Evolutionary conservation across 2,113 vertebrate species (phyloP).

Genomic region (Anarrhichthys ocellatus): DNA sequence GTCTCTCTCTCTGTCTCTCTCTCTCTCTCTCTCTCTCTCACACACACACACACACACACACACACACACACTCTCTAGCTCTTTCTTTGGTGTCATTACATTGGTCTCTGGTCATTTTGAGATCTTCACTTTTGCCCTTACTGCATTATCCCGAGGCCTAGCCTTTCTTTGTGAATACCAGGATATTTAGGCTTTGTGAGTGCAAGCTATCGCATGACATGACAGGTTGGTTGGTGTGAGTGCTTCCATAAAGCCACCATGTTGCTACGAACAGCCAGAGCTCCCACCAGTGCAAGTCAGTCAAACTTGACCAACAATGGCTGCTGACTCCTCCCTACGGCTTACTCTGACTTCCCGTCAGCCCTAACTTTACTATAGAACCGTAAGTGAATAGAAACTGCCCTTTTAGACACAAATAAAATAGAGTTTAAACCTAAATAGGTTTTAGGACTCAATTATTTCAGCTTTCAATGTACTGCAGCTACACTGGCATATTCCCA

Average conservation of each 20-base stretch:
- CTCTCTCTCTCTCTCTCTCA: neutral
- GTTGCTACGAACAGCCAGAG: neutral
- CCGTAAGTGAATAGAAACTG: neutral
- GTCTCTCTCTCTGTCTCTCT: conserved; percentile 2
- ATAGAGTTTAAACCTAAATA: too few species aligned
- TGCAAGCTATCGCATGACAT: neutral
- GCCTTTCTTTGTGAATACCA: neutral
- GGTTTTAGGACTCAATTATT: too few species aligned
- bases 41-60: conserved; percentile 26
- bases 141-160: neutral
- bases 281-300: neutral
- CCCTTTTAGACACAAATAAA: neutral
- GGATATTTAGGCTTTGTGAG: neutral
- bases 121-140: neutral
- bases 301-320: neutral
- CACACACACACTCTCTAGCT: conserved; percentile 1
- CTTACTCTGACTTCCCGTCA: neutral
- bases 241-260: neutral
- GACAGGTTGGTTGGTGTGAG: neutral
- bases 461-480: neutral
- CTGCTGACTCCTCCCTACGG: neutral
- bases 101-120: conserved; percentile 5
- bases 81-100: neutral
- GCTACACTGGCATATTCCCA: neutral
- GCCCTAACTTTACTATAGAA: neutral